Evolutionary conservation across 1,140 invertebrate species (phyloP).

Genomic region (Araneus ventricosus): DNA sequence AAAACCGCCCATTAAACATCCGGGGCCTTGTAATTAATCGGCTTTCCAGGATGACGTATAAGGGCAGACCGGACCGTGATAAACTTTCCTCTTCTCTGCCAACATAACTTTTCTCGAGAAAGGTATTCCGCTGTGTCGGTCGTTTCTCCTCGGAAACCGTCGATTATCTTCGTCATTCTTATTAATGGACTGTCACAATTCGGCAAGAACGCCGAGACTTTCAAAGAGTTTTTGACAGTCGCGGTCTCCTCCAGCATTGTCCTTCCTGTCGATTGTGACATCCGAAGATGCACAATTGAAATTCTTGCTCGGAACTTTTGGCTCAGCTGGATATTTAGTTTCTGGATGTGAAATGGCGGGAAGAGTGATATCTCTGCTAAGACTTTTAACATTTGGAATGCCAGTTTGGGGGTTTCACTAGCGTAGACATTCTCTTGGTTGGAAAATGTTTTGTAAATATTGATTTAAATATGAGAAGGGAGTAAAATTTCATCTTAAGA

Average conservation of each 20-base stretch:
- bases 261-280: neutral
- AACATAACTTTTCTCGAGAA: constrained; percentile 8
- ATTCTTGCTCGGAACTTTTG: neutral
- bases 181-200: constrained; percentile 45
- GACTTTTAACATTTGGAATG: too few species aligned
- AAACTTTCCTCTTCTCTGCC: constrained; percentile 6
- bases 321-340: neutral
- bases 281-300: constrained; percentile 10
- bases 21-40: constrained; percentile 20
- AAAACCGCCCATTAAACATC: constrained; percentile 41
- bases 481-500: too few species aligned
- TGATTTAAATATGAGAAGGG: too few species aligned
- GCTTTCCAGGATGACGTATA: constrained; percentile 14
- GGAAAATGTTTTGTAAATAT: too few species aligned
- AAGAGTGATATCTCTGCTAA: too few species aligned
- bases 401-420: too few species aligned
- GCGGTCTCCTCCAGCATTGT: neutral
- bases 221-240: constrained; percentile 46
- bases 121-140: neutral
- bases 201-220: constrained; percentile 14
- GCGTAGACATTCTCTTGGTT: too few species aligned
- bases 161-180: constrained; percentile 48
- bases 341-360: neutral
- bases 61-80: neutral
- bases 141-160: constrained; percentile 5